Conservation (phyloP, 1,140 invertebrate species). For the Calosoma granatense region DNA sequence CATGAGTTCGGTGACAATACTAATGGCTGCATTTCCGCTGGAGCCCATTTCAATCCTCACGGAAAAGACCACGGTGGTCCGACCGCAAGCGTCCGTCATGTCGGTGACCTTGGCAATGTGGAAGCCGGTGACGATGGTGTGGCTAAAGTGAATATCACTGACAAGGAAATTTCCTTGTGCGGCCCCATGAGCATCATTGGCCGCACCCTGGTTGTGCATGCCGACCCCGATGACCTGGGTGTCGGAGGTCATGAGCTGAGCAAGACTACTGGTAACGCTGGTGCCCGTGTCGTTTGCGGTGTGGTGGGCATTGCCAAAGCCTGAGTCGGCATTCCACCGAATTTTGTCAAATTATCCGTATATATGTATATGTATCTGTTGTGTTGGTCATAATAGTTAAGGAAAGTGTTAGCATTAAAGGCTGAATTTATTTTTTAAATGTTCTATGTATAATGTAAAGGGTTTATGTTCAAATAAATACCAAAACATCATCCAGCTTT, state of each 20-base stretch:
- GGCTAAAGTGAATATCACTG: conserved; percentile 68
- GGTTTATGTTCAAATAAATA: no score
- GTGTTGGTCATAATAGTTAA: not conserved
- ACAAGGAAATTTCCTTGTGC: conserved; percentile 59
- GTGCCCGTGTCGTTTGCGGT: conserved; percentile 88
- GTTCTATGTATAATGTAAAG: no score
- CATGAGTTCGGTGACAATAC: conserved; percentile 96
- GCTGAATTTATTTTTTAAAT: no score
- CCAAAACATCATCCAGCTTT: no score
- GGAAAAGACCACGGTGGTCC: conserved; percentile 81
- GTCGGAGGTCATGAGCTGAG: conserved; percentile 88
- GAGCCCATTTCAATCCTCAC: conserved; percentile 89
- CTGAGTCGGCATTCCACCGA: conserved; percentile 24
- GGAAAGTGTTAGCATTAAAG: no score
- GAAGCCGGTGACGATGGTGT: conserved; percentile 57
- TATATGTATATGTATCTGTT: not conserved
- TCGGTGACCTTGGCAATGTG: conserved; percentile 90
- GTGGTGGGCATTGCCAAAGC: conserved; percentile 81
- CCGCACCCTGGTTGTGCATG: conserved; percentile 85
- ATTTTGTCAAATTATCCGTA: conserved; percentile 1
- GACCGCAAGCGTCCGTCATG: conserved; percentile 59
- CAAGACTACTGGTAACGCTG: conserved; percentile 94
- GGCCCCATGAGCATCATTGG: conserved; percentile 77
- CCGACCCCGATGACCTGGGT: conserved; percentile 90
- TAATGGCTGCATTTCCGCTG: conserved; percentile 92